Percentiles rank a stretch among this genome's conserved stretches.
These are phyloP conservation scores for Crambe crambe DNA, from an alignment of 37 sponge, comb jelly and placozoan genomes.

Conservation along the genomic window DNA sequence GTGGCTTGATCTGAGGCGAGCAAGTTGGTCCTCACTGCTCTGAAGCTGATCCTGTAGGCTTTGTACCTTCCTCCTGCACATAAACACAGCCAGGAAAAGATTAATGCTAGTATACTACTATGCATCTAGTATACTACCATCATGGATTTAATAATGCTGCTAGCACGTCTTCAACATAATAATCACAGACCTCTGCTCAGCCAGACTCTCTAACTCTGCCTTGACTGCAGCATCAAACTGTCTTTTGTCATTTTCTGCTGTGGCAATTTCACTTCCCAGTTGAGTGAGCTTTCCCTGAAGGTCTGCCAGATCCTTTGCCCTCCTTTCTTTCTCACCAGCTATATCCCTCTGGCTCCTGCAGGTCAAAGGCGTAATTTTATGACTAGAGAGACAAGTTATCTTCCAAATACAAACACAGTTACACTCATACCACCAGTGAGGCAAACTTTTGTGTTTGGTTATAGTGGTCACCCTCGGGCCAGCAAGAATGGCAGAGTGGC, in stretches of 20 bases:
- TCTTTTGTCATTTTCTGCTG: conserved; percentile 20
- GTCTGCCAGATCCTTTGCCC: conserved; percentile 14
- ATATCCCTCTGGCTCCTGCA: conserved; percentile 39
- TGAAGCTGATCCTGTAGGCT: not conserved
- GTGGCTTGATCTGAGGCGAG: conserved; percentile 37
- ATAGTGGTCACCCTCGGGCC: too few relatives aligned
- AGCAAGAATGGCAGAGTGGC: too few relatives aligned
- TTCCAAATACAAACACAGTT: conserved; percentile 2
- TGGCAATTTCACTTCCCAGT: conserved; percentile 19
- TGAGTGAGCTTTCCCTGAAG: not conserved
- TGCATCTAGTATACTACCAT: not conserved
- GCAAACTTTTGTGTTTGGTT: too few relatives aligned
- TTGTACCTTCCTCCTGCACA: conserved; percentile 17
- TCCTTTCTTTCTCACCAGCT: conserved; percentile 38
- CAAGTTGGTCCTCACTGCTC: conserved; percentile 33
- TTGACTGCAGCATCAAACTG: conserved; percentile 30
- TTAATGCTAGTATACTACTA: not conserved
- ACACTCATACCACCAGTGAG: too few relatives aligned
- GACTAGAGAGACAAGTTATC: not conserved
- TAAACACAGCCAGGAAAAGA: too few relatives aligned
- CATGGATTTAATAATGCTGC: not conserved
- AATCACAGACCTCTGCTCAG: conserved; percentile 6
- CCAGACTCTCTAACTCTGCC: too few relatives aligned
- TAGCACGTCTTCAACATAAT: not conserved
- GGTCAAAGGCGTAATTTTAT: too few relatives aligned